Evolutionary conservation across 2,888 invertebrate species (phyloP), one percentile per base, ranked within the genome.

Genomic region (Epinotia bilunana): DNA sequence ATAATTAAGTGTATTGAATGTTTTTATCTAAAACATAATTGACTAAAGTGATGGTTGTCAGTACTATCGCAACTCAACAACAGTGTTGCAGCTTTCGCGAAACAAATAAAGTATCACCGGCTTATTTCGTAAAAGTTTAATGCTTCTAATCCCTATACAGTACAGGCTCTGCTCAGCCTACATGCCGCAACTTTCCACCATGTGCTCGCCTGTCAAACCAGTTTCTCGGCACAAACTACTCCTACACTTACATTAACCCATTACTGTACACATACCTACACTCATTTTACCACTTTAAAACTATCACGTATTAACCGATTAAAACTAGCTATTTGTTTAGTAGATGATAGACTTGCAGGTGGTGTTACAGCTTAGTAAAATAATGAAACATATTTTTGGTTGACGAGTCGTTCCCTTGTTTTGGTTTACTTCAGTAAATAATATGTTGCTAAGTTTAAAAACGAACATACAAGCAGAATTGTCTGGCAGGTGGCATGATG

Each of bases 121-220:
- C 12, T 39, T 58, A 60, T 69, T 69, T 69, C 68, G 68, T 58
- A 60, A 61, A 60, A 67, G 53, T 55, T 73, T 67, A 55, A 73
- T 33, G 60, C 55, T 58, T 73, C 67, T 68, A 61, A 73, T 68
- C 43, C 67, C 67, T 23, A 62, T 65, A 20, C 20, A 20, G 61
- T 46, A 70, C 57, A 53, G 39, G 53, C 18, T 28, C 68, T n/a
- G 73, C 68, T 18, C 81, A 82, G 82, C 82, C 82, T 83, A 81
- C 82, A 78, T 79, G 82, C 76, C 77, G 82, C 86, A 84, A 87
- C 90, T 90, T 90, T 90, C 88, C 88, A 89, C 87, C 87, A 88
- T 87, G 83, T 87, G 88, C 83, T 83, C 79, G 83, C 70, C 12
- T 11, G 63, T 43, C 20, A 83, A 90, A 90, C 90, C 87, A 80